phyloP scores from a whole-genome alignment of 2,888 invertebrate species.

The Zygogramma bicolorata region DNA sequence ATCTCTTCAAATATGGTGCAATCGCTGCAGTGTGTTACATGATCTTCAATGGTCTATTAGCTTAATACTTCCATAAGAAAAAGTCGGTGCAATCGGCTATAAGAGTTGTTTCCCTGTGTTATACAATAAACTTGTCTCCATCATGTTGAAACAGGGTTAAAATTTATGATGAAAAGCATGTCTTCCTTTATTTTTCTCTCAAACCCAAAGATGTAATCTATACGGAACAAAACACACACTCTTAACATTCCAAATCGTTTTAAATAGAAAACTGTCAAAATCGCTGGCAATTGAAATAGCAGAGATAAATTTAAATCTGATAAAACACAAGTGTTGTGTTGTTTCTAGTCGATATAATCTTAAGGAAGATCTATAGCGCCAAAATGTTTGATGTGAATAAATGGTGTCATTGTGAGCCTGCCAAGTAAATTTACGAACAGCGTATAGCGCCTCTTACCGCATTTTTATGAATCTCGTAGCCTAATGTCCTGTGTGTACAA shows the following conservation, averaged over 20 bases:
- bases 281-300: not conserved
- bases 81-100: no score
- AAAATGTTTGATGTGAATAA: not conserved
- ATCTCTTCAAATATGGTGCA: no score
- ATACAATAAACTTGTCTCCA: no score
- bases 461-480: not conserved
- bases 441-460: not conserved
- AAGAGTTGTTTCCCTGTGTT: no score
- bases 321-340: not conserved
- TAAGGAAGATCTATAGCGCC: not conserved
- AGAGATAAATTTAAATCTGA: not conserved
- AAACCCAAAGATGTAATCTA: not conserved
- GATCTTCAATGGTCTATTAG: no score
- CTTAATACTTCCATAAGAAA: no score
- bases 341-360: not conserved
- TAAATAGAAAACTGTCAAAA: not conserved
- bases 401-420: not conserved
- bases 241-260: not conserved
- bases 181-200: no score
- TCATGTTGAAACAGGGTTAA: no score
- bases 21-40: no score
- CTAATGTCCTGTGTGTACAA: no score
- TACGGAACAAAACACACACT: not conserved
- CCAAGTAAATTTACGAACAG: not conserved
- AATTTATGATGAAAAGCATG: no score